phyloP scores from a whole-genome alignment of 2,797 vertebrate genomes.

The Phylloscopus collybita region DNA sequence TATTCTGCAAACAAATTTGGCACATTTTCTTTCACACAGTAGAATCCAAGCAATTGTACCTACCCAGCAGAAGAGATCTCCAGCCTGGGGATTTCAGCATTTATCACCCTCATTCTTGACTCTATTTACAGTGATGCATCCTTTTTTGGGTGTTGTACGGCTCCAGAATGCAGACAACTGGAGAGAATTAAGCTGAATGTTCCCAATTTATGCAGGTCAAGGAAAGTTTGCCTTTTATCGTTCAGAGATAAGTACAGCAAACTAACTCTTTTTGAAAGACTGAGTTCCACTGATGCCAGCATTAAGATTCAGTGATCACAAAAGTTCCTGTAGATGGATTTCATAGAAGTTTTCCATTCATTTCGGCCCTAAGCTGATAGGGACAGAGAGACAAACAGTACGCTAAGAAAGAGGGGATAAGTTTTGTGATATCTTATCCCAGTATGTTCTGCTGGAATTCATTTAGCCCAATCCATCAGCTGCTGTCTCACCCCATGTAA shows the following conservation, averaged over 20 bases:
- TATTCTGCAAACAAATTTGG: not conserved
- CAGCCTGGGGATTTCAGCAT: not conserved
- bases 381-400: not conserved
- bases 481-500: not conserved
- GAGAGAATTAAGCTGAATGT: constrained; percentile 37
- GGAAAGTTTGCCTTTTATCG: constrained; percentile 55
- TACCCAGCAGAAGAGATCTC: not conserved
- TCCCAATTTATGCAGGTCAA: constrained; percentile 59
- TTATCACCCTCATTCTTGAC: not conserved
- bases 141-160: constrained; percentile 17
- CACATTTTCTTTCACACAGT: not conserved
- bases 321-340: not conserved
- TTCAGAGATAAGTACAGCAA: constrained; percentile 29
- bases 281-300: not conserved
- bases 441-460: not conserved
- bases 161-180: constrained; percentile 43
- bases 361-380: not conserved
- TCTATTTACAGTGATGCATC: not conserved
- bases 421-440: not conserved
- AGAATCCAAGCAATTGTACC: not conserved
- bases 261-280: not conserved
- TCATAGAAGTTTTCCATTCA: not conserved
- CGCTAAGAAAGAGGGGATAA: fast-evolving
- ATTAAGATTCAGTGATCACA: not conserved
- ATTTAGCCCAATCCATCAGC: not conserved